Conservation (phyloP, 2,888 invertebrate genomes). For the Tiliacea aurago region DNA sequence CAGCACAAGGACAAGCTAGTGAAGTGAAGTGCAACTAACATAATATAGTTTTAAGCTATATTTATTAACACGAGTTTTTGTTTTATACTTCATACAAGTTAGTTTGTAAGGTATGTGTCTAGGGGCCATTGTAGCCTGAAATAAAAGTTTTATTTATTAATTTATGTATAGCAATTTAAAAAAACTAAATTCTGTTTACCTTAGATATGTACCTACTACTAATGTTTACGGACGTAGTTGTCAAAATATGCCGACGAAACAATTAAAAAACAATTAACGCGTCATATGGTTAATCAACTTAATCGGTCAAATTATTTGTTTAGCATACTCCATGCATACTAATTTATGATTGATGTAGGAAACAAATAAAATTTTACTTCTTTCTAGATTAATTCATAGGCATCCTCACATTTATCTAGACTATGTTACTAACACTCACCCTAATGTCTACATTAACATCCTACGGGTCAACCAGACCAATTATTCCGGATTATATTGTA, state of each 20-base stretch:
- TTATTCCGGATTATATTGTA: no score
- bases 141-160: no score
- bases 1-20: no score
- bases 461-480: neutral
- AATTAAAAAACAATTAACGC: constrained; percentile 50
- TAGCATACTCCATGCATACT: neutral
- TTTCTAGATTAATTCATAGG: constrained; percentile 5
- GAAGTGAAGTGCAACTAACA: no score
- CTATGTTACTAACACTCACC: neutral
- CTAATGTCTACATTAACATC: neutral
- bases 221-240: constrained; percentile 41
- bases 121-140: no score
- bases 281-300: constrained; percentile 29
- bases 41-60: no score
- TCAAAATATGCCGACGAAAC: constrained; percentile 13
- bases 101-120: no score
- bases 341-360: neutral
- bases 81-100: no score
- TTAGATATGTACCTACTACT: no score
- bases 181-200: no score
- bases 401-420: neutral
- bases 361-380: neutral
- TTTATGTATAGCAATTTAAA: no score
- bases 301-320: constrained; percentile 18
- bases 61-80: no score